Conservation (phyloP, 2,113 vertebrate species). For the Budorcas taxicolor region DNA sequence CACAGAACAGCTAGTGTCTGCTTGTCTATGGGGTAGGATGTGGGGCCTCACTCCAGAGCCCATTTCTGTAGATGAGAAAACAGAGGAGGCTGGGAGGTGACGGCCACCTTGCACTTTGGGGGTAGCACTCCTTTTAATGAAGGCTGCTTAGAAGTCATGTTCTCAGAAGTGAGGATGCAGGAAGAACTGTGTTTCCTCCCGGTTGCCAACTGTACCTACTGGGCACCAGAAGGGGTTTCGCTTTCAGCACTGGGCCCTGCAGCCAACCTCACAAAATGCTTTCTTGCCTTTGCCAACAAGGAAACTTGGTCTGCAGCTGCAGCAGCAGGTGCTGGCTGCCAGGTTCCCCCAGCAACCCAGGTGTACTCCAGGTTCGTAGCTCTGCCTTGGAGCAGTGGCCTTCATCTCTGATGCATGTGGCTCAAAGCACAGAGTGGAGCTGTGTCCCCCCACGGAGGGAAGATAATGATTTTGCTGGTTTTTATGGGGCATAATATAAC, state of each 20-base stretch:
- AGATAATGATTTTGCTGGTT: conserved; percentile 42
- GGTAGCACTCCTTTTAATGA: not conserved
- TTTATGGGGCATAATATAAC: conserved; percentile 45
- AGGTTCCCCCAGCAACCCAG: conserved; percentile 69
- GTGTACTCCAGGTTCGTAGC: conserved; percentile 63
- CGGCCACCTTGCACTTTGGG: not conserved
- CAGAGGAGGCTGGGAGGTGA: not conserved
- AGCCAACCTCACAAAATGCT: conserved; percentile 59
- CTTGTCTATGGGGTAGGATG: not conserved
- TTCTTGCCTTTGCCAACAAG: conserved; percentile 59
- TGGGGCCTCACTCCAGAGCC: not conserved
- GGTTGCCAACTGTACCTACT: not conserved
- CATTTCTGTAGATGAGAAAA: not conserved
- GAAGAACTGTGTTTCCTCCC: conserved; percentile 18
- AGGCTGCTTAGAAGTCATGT: conserved; percentile 28
- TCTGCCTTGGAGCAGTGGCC: conserved; percentile 33
- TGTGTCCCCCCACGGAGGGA: not conserved
- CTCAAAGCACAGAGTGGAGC: not conserved
- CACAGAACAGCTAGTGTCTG: not conserved
- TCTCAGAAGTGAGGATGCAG: not conserved
- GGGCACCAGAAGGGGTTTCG: conserved; percentile 28
- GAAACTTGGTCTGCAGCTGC: conserved; percentile 57
- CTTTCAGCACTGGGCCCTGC: not conserved
- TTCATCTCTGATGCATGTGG: not conserved
- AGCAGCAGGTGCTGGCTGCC: conserved; percentile 61